Conservation (phyloP, 2,888 invertebrate species). For the Drosophila suboccidentalis region DNA sequence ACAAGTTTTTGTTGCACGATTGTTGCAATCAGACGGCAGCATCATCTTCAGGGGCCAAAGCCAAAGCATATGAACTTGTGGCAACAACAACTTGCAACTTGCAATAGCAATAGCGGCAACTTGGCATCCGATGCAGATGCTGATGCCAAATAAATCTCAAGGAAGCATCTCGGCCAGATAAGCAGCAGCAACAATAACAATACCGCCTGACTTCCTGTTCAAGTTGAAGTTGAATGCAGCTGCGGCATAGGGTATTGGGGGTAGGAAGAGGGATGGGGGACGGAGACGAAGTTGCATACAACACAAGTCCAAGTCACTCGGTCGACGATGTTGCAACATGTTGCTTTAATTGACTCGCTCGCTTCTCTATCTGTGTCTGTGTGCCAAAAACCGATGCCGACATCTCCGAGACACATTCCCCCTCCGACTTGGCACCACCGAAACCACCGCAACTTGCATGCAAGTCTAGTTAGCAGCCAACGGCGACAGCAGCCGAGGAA, state of each 20-base stretch:
- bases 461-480: constrained; percentile 15
- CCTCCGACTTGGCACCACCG: constrained; percentile 5
- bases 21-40: constrained; percentile 44
- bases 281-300: constrained; percentile 11
- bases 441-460: not conserved
- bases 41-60: constrained; percentile 63
- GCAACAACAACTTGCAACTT: constrained; percentile 12
- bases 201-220: constrained; percentile 70
- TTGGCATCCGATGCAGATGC: constrained; percentile 65
- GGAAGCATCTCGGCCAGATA: constrained; percentile 81
- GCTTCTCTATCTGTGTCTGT: constrained; percentile 63
- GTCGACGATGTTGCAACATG: constrained; percentile 76
- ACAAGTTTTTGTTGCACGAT: constrained; percentile 51
- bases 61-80: constrained; percentile 67
- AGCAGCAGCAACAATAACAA: constrained; percentile 75
- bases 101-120: constrained; percentile 28
- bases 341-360: constrained; percentile 73
- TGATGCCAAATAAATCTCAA: constrained; percentile 83
- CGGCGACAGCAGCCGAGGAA: constrained; percentile 55
- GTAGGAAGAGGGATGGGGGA: not conserved
- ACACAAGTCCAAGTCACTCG: constrained; percentile 76
- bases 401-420: constrained; percentile 4
- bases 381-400: constrained; percentile 51
- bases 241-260: constrained; percentile 35
- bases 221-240: constrained; percentile 71